Evolutionary conservation across 2,888 invertebrate species (phyloP).

Genomic region (Coelopa pilipes): DNA sequence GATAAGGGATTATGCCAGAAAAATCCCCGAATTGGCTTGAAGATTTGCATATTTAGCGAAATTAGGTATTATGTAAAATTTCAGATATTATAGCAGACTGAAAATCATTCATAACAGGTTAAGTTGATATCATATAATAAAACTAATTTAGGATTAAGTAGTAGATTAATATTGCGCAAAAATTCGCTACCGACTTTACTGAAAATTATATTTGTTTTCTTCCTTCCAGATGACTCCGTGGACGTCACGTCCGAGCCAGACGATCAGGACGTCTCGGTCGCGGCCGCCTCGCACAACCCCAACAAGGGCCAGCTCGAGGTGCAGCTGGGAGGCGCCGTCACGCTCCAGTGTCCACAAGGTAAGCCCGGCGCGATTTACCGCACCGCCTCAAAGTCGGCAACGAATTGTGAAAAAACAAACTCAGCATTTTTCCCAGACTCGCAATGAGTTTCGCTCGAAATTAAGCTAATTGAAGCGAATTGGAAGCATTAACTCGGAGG

Average conservation of each 20-base stretch:
- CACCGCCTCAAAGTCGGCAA: neutral
- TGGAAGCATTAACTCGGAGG: neutral
- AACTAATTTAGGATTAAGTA: too few species aligned
- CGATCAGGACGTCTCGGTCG: slow-evolving; percentile 71
- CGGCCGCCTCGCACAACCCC: slow-evolving; percentile 68
- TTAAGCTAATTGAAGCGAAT: slow-evolving; percentile 5
- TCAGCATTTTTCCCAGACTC: neutral
- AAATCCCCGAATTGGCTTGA: too few species aligned
- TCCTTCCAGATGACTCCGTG: slow-evolving; percentile 65
- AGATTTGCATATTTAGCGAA: too few species aligned
- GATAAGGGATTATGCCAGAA: too few species aligned
- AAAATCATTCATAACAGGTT: too few species aligned
- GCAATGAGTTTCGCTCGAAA: neutral
- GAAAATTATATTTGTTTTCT: neutral
- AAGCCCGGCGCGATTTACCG: slow-evolving; percentile 43
- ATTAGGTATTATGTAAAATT: too few species aligned
- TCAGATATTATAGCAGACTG: too few species aligned
- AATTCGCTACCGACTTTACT: neutral
- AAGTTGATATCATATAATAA: too few species aligned
- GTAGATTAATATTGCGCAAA: too few species aligned
- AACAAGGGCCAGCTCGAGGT: slow-evolving; percentile 79
- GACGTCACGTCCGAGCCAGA: slow-evolving; percentile 73
- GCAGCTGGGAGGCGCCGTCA: slow-evolving; percentile 86
- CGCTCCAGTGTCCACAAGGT: slow-evolving; percentile 86
- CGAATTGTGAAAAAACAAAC: neutral